phyloP scores from a whole-genome alignment of 2,888 invertebrate genomes.

The Atherix ibis region DNA sequence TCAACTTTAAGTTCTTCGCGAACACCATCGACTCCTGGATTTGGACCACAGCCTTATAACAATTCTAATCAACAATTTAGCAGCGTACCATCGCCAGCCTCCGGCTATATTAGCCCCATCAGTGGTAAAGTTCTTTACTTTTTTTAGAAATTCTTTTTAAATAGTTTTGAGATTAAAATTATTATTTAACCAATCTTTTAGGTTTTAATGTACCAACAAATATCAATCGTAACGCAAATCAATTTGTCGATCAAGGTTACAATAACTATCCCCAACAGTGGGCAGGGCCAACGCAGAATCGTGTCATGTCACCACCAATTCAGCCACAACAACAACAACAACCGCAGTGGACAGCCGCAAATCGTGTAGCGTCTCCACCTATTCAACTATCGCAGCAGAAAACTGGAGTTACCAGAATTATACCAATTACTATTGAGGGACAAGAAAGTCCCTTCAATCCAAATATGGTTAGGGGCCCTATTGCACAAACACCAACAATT shows the following conservation, averaged over 20 bases:
- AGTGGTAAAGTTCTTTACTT: constrained; percentile 19
- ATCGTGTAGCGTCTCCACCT: constrained; percentile 14
- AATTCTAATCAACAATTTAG: constrained; percentile 18
- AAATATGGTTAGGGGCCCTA: constrained; percentile 21
- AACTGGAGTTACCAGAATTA: constrained; percentile 40
- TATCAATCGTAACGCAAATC: constrained; percentile 29
- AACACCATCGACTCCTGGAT: constrained; percentile 18
- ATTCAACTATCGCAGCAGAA: constrained; percentile 28
- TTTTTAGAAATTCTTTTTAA: not conserved
- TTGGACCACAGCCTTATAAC: constrained; percentile 22
- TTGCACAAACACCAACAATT: constrained; percentile 27
- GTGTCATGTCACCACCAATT: constrained; percentile 29
- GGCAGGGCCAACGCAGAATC: constrained; percentile 25
- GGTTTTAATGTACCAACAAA: constrained; percentile 10
- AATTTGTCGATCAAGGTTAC: constrained; percentile 34
- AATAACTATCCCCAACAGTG: constrained; percentile 21
- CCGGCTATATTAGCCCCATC: constrained; percentile 10
- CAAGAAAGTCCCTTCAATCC: constrained; percentile 13
- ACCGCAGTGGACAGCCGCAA: constrained; percentile 24
- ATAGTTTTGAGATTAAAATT: not conserved
- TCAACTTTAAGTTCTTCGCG: constrained; percentile 23
- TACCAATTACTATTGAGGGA: constrained; percentile 44
- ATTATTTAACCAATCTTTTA: constrained; percentile 11
- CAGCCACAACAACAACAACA: constrained; percentile 18
- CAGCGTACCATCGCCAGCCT: constrained; percentile 14